These are phyloP conservation scores for Paracentrotus lividus DNA, from an alignment of 53 echinoderm and acorn worm species.

Conservation along the genomic window DNA sequence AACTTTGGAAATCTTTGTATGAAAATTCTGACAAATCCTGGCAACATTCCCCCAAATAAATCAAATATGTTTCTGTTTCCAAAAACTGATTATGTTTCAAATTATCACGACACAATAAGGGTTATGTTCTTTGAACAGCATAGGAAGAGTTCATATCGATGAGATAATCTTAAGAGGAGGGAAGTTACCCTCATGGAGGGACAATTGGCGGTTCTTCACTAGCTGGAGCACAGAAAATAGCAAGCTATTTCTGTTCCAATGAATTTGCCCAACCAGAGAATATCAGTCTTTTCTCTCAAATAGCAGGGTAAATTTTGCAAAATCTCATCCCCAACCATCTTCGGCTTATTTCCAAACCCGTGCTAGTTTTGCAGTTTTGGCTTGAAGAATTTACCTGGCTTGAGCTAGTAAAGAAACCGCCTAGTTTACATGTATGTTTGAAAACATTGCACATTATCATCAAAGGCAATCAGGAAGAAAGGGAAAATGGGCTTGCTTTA, in stretches of 20 bases:
- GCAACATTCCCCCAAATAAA: neutral
- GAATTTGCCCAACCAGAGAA: too few relatives aligned
- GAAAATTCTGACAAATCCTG: neutral
- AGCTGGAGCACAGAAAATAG: too few relatives aligned
- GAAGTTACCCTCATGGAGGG: neutral
- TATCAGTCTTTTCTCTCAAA: too few relatives aligned
- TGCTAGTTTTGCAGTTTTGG: too few relatives aligned
- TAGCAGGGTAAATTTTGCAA: too few relatives aligned
- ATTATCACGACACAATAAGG: neutral
- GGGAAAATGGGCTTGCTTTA: constrained; percentile 3
- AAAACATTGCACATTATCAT: neutral
- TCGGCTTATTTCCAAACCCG: too few relatives aligned
- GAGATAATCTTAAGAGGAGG: neutral
- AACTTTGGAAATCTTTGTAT: neutral
- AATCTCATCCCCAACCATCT: too few relatives aligned
- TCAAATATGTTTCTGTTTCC: neutral
- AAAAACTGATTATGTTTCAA: neutral
- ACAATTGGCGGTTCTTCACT: too few relatives aligned
- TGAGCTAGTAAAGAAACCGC: too few relatives aligned
- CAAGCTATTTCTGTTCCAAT: too few relatives aligned
- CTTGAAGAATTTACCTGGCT: too few relatives aligned
- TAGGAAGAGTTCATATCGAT: neutral
- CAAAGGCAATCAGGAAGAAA: neutral
- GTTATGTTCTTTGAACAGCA: neutral
- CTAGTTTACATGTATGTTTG: too few relatives aligned